Conservation (phyloP, 2,888 invertebrate species). For the Meiosimyza platycephala region DNA sequence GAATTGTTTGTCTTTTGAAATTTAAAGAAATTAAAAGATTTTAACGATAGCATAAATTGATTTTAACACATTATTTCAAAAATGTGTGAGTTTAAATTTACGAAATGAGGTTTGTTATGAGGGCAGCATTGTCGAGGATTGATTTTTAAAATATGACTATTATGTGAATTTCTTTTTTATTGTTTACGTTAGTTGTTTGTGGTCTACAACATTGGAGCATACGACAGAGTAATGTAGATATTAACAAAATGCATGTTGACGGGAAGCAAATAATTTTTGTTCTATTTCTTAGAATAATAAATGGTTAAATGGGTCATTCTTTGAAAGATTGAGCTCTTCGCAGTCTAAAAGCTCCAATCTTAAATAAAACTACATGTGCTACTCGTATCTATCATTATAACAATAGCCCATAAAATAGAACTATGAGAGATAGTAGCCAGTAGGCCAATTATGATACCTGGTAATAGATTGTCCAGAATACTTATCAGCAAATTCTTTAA, state of each 20-base stretch:
- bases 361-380: neutral
- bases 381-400: too few relatives aligned
- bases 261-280: neutral
- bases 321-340: too few relatives aligned
- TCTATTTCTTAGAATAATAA: neutral
- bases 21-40: slow-evolving; percentile 3
- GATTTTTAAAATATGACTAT: neutral
- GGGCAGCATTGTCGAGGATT: neutral
- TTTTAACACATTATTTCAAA: slow-evolving; percentile 27
- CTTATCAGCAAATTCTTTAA: too few relatives aligned
- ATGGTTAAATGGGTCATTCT: neutral
- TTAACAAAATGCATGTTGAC: neutral
- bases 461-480: too few relatives aligned
- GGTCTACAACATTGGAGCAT: neutral
- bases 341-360: too few relatives aligned
- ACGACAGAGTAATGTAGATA: neutral
- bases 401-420: neutral
- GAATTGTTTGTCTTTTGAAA: slow-evolving; percentile 16
- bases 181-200: neutral
- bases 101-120: neutral
- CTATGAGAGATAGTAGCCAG: too few relatives aligned
- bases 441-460: too few relatives aligned
- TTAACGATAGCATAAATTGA: slow-evolving; percentile 31
- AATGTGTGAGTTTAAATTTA: slow-evolving; percentile 6
- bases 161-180: slow-evolving; percentile 23